phyloP scores from a whole-genome alignment of 2,797 vertebrate species.

The Esox lucius region DNA sequence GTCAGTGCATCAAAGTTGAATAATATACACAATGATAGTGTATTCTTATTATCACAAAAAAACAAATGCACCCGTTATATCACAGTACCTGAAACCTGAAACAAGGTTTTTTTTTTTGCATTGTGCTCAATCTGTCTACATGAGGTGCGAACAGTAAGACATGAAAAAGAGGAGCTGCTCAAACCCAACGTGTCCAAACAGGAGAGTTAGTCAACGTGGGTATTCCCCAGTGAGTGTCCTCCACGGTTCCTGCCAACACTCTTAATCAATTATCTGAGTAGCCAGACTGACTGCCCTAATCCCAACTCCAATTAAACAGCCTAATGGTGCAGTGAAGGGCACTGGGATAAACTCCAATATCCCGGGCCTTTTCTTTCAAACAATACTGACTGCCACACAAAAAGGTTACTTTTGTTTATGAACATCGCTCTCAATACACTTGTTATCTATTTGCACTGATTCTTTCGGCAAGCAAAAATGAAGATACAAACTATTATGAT shows the following conservation, averaged over 20 bases:
- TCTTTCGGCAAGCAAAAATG: slow-evolving; percentile 14
- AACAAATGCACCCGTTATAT: slow-evolving; percentile 14
- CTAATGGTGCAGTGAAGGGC: slow-evolving; percentile 56
- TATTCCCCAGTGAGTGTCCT: slow-evolving; percentile 60
- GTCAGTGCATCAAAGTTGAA: slow-evolving; percentile 14
- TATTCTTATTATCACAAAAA: neutral
- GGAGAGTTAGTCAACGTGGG: slow-evolving; percentile 45
- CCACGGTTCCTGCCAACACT: slow-evolving; percentile 56
- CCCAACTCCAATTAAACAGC: slow-evolving; percentile 64
- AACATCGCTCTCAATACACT: slow-evolving; percentile 18
- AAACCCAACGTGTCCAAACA: slow-evolving; percentile 44
- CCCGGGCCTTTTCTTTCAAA: slow-evolving; percentile 49
- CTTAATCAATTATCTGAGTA: slow-evolving; percentile 64
- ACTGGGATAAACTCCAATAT: slow-evolving; percentile 59
- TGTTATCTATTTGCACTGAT: slow-evolving; percentile 30
- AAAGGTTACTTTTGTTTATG: slow-evolving; percentile 36
- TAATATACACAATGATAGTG: neutral
- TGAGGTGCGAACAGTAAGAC: slow-evolving; percentile 37
- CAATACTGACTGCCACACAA: slow-evolving; percentile 45
- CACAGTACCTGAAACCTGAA: slow-evolving; percentile 12
- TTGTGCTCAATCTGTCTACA: slow-evolving; percentile 27
- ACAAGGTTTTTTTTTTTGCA: slow-evolving; percentile 16
- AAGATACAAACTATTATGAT: slow-evolving; percentile 19
- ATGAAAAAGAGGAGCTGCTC: slow-evolving; percentile 22
- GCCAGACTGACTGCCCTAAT: slow-evolving; percentile 64